Percentiles rank a stretch among this genome's conserved stretches.
Evolutionary conservation across 1,140 invertebrate species (phyloP).

Genomic region (Lysiphlebus fabarum): DNA sequence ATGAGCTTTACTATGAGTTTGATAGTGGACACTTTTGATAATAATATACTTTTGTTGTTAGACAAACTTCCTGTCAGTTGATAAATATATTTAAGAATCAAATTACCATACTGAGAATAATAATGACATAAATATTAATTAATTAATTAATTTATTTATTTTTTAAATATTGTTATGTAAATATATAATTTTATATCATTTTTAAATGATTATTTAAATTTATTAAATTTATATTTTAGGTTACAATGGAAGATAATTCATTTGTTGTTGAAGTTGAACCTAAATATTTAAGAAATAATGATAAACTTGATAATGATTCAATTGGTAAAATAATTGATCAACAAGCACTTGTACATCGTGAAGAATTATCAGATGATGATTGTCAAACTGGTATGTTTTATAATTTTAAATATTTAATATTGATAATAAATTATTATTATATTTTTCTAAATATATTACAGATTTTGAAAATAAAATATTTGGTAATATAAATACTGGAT

Average conservation of each 20-base stretch:
- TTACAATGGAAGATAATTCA: constrained; percentile 55
- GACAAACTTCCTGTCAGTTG: too few species aligned
- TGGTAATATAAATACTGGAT: constrained; percentile 63
- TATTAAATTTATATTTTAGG: constrained; percentile 35
- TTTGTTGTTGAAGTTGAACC: constrained; percentile 70
- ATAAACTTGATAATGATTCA: constrained; percentile 36
- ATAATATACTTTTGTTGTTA: too few species aligned
- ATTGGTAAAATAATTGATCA: constrained; percentile 51
- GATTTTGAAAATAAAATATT: constrained; percentile 49
- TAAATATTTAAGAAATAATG: constrained; percentile 38
- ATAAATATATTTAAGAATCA: too few species aligned
- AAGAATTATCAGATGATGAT: constrained; percentile 46
- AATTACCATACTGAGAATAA: too few species aligned
- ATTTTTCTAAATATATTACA: constrained; percentile 28
- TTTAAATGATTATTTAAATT: too few species aligned
- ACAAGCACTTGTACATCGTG: constrained; percentile 58
- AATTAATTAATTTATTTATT: too few species aligned
- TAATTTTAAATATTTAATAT: neutral
- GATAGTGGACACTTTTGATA: too few species aligned
- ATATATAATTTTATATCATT: too few species aligned
- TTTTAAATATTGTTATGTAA: too few species aligned
- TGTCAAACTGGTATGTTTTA: constrained; percentile 39
- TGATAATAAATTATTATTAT: neutral
- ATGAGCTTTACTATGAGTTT: too few species aligned
- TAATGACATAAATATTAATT: too few species aligned